phyloP scores from a whole-genome alignment of 2,888 invertebrate species.

The Autographa pulchrina region DNA sequence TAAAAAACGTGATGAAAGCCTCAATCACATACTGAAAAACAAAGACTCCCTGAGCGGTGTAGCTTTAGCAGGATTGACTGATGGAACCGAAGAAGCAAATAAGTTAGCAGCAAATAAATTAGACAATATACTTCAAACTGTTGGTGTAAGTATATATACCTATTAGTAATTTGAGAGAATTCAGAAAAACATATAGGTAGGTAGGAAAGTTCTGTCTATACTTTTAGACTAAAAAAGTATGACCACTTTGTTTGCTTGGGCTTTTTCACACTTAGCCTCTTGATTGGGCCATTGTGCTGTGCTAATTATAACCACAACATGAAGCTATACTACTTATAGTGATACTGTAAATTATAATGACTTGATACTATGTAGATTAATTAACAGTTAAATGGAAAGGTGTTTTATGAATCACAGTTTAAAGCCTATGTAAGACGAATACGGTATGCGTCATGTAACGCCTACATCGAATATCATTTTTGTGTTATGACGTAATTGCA shows the following conservation, averaged over 20 bases:
- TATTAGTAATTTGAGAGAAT: not conserved
- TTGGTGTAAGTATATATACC: constrained; percentile 85
- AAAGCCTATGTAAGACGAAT: not conserved
- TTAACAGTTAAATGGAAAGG: not conserved
- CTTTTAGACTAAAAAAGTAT: too few species aligned
- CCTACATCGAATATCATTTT: constrained; percentile 10
- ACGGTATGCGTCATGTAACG: constrained; percentile 1
- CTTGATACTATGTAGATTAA: not conserved
- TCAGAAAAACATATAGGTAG: not conserved
- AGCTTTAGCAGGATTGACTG: constrained; percentile 95
- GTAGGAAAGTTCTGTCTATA: not conserved
- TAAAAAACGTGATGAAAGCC: constrained; percentile 91
- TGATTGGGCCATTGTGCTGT: too few species aligned
- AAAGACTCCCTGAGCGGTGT: constrained; percentile 91
- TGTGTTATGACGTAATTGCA: constrained; percentile 22
- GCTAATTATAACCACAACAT: too few species aligned
- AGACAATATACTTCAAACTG: constrained; percentile 90
- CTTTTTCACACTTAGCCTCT: too few species aligned
- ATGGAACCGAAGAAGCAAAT: constrained; percentile 90
- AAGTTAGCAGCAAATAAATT: constrained; percentile 86
- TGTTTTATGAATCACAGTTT: not conserved
- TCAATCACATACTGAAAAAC: constrained; percentile 89
- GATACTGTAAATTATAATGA: too few species aligned
- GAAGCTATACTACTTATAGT: too few species aligned
- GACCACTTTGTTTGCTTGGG: too few species aligned